Evolutionary conservation across 1,140 invertebrate genomes (phyloP).

Genomic region (Grapholita molesta): DNA sequence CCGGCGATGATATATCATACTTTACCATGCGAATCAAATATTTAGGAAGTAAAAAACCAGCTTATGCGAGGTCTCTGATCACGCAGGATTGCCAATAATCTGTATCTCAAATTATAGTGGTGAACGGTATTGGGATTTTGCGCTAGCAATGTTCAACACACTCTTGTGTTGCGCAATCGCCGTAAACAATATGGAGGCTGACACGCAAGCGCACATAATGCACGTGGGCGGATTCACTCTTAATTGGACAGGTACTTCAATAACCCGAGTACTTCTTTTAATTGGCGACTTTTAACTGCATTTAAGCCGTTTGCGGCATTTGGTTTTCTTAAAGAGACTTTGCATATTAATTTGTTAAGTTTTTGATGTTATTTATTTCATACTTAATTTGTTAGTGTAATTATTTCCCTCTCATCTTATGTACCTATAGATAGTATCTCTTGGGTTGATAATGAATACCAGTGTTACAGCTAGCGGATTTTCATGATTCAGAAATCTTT

Average conservation of each 20-base stretch:
- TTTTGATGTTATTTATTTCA: no score
- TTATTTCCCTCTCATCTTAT: no score
- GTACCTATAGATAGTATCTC: no score
- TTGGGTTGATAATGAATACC: no score
- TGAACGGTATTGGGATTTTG: no score
- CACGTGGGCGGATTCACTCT: not conserved
- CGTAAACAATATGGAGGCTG: not conserved
- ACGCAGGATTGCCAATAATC: not conserved
- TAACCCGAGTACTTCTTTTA: not conserved
- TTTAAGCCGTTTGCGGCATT: not conserved
- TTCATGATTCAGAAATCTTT: no score
- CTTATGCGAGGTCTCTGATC: not conserved
- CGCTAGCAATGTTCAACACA: not conserved
- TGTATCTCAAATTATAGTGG: no score
- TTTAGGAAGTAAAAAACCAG: not conserved
- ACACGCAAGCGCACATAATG: not conserved
- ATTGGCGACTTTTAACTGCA: not conserved
- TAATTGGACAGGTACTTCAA: not conserved
- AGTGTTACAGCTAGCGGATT: no score
- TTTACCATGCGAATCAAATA: not conserved
- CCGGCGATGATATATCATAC: not conserved
- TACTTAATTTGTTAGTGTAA: no score
- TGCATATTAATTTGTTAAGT: not conserved
- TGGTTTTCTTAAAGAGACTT: not conserved
- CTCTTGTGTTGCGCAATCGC: not conserved